Conservation (phyloP, 2,113 vertebrate species). For the Chrysochloris asiatica region DNA sequence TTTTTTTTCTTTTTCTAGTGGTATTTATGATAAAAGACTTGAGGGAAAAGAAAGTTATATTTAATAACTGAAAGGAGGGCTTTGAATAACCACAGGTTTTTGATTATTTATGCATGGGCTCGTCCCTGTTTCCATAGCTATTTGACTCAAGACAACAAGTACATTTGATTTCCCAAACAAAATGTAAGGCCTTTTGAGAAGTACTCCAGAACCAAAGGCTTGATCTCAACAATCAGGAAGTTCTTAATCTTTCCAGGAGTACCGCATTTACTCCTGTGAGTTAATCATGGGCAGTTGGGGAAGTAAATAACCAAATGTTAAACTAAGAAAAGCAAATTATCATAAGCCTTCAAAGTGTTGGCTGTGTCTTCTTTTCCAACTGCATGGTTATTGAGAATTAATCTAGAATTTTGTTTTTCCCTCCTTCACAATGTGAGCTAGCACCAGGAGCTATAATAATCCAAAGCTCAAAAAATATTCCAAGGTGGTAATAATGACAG, state of each 20-base stretch:
- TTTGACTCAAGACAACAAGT: not conserved
- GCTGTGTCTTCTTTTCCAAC: not conserved
- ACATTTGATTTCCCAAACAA: not conserved
- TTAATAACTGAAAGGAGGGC: not conserved
- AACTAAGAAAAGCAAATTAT: not conserved
- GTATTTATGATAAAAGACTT: conserved; percentile 27
- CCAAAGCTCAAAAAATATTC: not conserved
- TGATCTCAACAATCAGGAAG: not conserved
- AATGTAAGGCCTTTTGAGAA: not conserved
- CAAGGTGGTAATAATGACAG: not conserved
- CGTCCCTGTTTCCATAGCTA: not conserved
- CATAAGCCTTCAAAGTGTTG: accelerated
- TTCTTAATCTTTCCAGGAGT: not conserved
- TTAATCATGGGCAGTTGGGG: not conserved
- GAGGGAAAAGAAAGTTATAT: not conserved
- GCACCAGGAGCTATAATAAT: accelerated
- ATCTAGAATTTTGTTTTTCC: too few relatives aligned
- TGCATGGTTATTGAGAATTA: accelerated
- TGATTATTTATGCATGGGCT: too few relatives aligned
- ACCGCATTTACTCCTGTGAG: not conserved
- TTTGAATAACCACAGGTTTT: not conserved
- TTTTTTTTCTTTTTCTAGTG: not conserved
- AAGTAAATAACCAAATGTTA: accelerated
- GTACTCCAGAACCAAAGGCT: not conserved
- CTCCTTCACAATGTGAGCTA: accelerated